Conservation (phyloP, 2,113 vertebrate species). For the Cyanoliseus patagonus region DNA sequence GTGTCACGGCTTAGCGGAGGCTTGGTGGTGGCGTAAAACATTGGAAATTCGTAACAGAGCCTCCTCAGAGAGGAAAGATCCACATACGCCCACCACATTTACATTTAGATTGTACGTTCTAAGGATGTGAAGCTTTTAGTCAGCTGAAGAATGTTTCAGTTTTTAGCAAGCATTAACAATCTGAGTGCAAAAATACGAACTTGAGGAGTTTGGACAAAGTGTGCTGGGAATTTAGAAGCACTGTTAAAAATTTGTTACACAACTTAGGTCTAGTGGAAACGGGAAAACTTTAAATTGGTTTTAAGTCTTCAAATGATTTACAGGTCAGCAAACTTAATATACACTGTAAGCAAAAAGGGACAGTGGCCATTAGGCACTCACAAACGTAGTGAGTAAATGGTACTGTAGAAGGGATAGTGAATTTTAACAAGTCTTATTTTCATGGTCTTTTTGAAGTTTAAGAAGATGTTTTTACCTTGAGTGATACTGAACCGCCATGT, state of each 20-base stretch:
- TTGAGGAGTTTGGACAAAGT: not conserved
- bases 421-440: not conserved
- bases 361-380: not conserved
- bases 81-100: constrained; percentile 58
- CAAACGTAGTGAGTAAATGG: not conserved
- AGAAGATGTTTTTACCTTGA: not conserved
- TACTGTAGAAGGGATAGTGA: not conserved
- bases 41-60: constrained; percentile 62
- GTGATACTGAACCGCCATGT: not conserved
- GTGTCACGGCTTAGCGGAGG: constrained; percentile 37
- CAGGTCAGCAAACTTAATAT: not conserved
- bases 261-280: not conserved
- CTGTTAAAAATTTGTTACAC: not conserved
- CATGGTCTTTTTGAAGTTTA: not conserved
- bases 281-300: not conserved
- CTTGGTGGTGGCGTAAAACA: constrained; percentile 53
- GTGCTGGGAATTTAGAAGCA: not conserved
- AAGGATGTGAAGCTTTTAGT: constrained; percentile 45
- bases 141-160: not conserved
- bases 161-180: constrained; percentile 6
- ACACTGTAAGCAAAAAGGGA: not conserved
- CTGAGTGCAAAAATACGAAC: not conserved
- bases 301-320: not conserved
- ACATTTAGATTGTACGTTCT: constrained; percentile 59
- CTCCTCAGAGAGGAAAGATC: constrained; percentile 47